Base-by-base conservation (phyloP, 2,797 vertebrate species). In the Petrocephalus sullivani region DNA sequence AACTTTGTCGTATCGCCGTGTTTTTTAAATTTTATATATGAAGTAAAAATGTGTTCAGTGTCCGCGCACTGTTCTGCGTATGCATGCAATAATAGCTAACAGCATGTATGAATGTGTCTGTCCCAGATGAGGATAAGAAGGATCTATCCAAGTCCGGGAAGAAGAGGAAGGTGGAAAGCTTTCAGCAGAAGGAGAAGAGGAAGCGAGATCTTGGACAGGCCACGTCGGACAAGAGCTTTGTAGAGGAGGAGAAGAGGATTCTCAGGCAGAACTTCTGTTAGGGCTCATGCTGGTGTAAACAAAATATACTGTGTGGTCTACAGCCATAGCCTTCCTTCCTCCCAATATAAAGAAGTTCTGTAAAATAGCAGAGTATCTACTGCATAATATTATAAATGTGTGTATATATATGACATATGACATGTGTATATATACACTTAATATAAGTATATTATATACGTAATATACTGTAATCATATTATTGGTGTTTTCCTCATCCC, bases 101-200 rank as follows among this genome's bases (percentile, higher is more conserved):
- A 8, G 8, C 3, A 28, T 54, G 10, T 53, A 12, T 84, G 12
- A 21, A 83, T 54, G n/a, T 12, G 10, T 41, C 19, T 56, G 10
- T 21, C 89, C 0, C 89, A 95, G 98, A 98, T 92, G 97, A 95
- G 56, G 97, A 98, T 92, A 97, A 94, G 54, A 97, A 98, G 51
- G 96, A 96, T 8, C 89, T 92, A 1, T 88, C 91, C 16, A 60
- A 91, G 86, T 96, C 97, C 0, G 81, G 92, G 49, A 99, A 99
- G 94, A 99, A 96, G 89, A 96, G 96, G 1, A 96, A 96, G 88
- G 94, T 96, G 75, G 97, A 98, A 91, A 95, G 95, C 41, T 97
- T 97, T 92, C 96, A 98, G 89, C 95, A 97, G 93, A 95, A 96
- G 84, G 98, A 97, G 93, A 99, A 97, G 93, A 96, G 97, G 89